These are phyloP conservation scores for Stichopus chloronotus DNA, from an alignment of 35 echinoderm and acorn worm species.

Conservation along the genomic window DNA sequence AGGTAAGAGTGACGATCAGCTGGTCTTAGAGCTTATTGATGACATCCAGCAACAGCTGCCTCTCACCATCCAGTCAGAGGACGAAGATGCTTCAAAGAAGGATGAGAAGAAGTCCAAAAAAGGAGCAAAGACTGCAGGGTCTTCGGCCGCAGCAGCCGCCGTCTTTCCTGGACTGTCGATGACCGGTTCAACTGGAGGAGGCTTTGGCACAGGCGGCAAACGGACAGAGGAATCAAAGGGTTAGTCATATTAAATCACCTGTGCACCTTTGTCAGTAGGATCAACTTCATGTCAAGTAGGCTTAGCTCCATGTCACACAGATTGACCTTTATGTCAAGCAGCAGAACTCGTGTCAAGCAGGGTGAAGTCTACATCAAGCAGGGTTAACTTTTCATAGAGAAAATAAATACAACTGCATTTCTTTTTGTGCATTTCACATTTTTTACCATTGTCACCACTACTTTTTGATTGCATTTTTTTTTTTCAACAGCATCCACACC, in stretches of 20 bases:
- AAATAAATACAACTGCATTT: background rate
- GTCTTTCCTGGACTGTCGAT: slow-evolving; percentile 19
- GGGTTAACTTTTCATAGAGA: no score
- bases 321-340: background rate
- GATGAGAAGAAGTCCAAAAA: background rate
- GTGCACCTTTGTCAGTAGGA: background rate
- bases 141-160: background rate
- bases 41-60: slow-evolving; percentile 88
- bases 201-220: slow-evolving; percentile 34
- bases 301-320: background rate
- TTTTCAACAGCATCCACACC: slow-evolving; percentile 7
- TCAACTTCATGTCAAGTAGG: background rate
- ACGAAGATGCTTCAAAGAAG: slow-evolving; percentile 41
- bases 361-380: no score
- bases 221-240: background rate
- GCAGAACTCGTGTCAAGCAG: no score
- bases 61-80: slow-evolving; percentile 70
- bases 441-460: background rate
- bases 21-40: slow-evolving; percentile 83
- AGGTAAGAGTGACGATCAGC: slow-evolving; percentile 82
- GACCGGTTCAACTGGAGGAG: background rate
- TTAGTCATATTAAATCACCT: background rate
- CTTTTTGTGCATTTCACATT: background rate
- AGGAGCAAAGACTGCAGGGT: background rate
- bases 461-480: background rate